These are phyloP conservation scores for Amphilophus citrinellus DNA, from an alignment of 2,113 vertebrate genomes.

Conservation along the genomic window DNA sequence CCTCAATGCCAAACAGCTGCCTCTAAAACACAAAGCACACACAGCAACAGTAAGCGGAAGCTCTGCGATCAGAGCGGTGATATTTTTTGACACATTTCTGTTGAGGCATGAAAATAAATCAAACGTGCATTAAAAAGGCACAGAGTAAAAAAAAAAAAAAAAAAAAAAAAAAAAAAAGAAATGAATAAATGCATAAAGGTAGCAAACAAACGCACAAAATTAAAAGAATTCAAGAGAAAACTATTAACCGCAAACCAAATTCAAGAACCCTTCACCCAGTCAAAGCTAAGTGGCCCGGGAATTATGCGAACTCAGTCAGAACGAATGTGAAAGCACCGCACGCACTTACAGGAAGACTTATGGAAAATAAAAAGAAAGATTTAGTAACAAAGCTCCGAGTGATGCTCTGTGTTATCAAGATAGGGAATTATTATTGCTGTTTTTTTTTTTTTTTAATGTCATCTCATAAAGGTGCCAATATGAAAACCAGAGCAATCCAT, in stretches of 20 bases:
- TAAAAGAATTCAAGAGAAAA: not conserved
- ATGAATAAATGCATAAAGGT: not conserved
- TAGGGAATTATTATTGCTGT: not conserved
- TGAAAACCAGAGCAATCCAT: not conserved
- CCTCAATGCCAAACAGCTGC: conserved; percentile 70
- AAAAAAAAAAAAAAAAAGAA: not conserved
- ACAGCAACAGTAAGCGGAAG: conserved; percentile 15
- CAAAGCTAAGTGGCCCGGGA: too few species aligned
- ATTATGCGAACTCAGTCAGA: not conserved
- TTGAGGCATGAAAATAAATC: not conserved
- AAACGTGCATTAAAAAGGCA: not conserved
- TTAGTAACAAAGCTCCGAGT: not conserved
- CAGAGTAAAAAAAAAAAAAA: not conserved
- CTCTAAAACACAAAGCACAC: conserved; percentile 58
- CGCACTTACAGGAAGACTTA: not conserved
- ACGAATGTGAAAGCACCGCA: conserved; percentile 39
- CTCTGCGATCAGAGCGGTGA: not conserved
- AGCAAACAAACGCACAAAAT: not conserved
- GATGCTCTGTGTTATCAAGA: not conserved
- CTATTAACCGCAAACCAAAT: not conserved
- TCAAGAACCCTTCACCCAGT: not conserved
- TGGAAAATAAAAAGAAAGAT: not conserved
- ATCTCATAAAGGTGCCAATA: not conserved
- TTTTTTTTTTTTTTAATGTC: not conserved
- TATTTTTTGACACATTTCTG: not conserved